These are phyloP conservation scores for Ormyrus pomaceus DNA, from an alignment of 2,888 invertebrate species.

Conservation along the genomic window DNA sequence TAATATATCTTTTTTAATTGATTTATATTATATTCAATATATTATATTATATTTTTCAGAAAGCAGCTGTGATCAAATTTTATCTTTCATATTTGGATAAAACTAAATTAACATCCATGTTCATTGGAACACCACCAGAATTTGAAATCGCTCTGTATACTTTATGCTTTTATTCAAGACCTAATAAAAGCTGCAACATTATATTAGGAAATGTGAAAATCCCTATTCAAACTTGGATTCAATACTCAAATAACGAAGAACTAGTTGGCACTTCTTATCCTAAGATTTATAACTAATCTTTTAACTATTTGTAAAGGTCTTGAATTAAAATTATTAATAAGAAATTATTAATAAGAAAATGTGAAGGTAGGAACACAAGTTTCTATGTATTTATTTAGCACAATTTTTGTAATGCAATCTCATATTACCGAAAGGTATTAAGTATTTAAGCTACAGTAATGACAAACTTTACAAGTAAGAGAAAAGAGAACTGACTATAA, in stretches of 20 bases:
- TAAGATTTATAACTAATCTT: constrained; percentile 49
- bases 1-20: background rate
- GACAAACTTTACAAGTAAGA: constrained; percentile 28
- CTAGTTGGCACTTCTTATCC: constrained; percentile 48
- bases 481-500: constrained; percentile 49
- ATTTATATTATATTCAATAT: constrained; percentile 31
- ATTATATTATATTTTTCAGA: constrained; percentile 63
- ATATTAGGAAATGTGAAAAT: constrained; percentile 71
- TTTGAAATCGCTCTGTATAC: constrained; percentile 80
- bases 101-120: constrained; percentile 74
- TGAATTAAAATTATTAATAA: constrained; percentile 21
- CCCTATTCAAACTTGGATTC: constrained; percentile 72
- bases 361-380: constrained; percentile 4
- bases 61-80: constrained; percentile 69
- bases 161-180: constrained; percentile 77
- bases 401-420: constrained; percentile 35
- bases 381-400: constrained; percentile 48
- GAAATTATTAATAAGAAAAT: background rate
- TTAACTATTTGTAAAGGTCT: constrained; percentile 17
- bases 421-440: constrained; percentile 20
- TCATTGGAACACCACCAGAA: constrained; percentile 78
- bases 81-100: constrained; percentile 71
- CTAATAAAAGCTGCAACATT: constrained; percentile 75
- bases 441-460: constrained; percentile 34
- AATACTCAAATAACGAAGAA: constrained; percentile 42